These are phyloP conservation scores for Fulica atra DNA, from an alignment of 2,113 vertebrate species.

Conservation along the genomic window DNA sequence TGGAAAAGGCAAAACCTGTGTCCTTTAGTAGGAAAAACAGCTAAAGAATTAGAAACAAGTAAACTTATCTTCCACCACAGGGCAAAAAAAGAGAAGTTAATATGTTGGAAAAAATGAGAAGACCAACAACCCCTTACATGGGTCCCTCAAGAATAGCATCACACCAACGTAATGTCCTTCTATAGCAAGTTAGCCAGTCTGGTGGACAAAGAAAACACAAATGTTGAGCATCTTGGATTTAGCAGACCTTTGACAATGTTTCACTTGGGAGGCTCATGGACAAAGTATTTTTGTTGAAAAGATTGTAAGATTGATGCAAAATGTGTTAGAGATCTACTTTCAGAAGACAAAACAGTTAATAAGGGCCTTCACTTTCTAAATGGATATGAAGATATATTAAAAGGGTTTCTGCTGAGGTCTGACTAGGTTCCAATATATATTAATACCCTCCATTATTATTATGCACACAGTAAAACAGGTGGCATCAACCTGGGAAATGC, in stretches of 20 bases:
- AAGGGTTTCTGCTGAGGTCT: neutral
- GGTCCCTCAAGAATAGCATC: neutral
- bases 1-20: neutral
- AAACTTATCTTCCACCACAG: neutral
- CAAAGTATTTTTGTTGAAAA: neutral
- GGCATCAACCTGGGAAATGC: neutral
- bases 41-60: neutral
- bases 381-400: neutral
- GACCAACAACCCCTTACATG: neutral
- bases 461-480: neutral
- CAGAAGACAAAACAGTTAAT: neutral
- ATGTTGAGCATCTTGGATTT: rapidly evolving
- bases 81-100: neutral
- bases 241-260: rapidly evolving
- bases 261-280: rapidly evolving
- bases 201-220: neutral
- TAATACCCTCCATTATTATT: neutral
- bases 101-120: neutral
- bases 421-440: too few species aligned
- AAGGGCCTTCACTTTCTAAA: neutral
- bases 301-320: neutral
- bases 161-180: rapidly evolving
- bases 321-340: too few species aligned
- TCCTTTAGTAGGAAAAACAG: neutral
- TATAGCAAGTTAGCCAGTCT: neutral